These are phyloP conservation scores for Mycetomoellerius zeteki DNA, from an alignment of 1,140 invertebrate genomes.

Conservation along the genomic window DNA sequence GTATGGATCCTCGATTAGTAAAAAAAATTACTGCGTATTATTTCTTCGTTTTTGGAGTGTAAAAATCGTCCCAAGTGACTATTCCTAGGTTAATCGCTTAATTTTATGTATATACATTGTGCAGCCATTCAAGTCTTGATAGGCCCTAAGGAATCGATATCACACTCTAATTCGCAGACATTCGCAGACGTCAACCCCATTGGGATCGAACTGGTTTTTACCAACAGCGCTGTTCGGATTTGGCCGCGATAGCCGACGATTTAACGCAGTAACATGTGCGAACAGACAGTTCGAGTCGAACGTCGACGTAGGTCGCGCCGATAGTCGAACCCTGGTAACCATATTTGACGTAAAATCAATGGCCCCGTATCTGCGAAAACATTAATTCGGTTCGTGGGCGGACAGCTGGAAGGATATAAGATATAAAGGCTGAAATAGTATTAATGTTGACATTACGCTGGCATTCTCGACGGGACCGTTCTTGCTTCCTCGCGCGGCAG, in stretches of 20 bases:
- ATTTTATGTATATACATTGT: too few relatives aligned
- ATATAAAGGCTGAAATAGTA: slow-evolving; percentile 39
- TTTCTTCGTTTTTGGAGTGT: too few relatives aligned
- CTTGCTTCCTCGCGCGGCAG: background rate
- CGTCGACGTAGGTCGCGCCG: slow-evolving; percentile 14
- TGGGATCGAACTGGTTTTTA: background rate
- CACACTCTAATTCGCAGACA: background rate
- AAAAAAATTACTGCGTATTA: too few relatives aligned
- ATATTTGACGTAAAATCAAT: slow-evolving; percentile 77
- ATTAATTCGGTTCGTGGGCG: slow-evolving; percentile 70
- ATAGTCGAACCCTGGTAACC: slow-evolving; percentile 34
- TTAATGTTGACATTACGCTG: slow-evolving; percentile 32
- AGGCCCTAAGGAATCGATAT: background rate
- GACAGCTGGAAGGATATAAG: slow-evolving; percentile 46
- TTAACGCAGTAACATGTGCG: slow-evolving; percentile 24
- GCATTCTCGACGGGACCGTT: background rate
- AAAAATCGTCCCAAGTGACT: too few relatives aligned
- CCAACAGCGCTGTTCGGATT: background rate
- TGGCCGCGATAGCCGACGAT: background rate
- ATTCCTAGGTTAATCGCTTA: too few relatives aligned
- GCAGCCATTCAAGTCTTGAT: too few relatives aligned
- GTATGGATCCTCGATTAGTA: too few relatives aligned
- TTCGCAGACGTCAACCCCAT: background rate
- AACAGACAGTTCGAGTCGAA: slow-evolving; percentile 35
- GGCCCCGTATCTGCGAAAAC: slow-evolving; percentile 60